Conservation (phyloP, 2,113 vertebrate species). For the Motacilla alba region DNA sequence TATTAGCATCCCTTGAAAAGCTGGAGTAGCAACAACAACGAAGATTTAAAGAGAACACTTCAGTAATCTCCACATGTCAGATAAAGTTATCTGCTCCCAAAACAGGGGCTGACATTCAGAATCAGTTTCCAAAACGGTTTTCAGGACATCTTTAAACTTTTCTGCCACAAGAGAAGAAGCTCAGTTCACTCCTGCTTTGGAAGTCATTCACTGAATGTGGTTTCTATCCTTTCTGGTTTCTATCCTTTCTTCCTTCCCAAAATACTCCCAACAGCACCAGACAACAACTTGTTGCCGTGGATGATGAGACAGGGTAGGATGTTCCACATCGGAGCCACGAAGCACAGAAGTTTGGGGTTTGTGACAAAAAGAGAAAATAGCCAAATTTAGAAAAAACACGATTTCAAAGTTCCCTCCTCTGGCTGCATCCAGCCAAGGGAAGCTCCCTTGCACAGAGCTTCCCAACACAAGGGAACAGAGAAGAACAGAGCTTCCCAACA, state of each 20-base stretch:
- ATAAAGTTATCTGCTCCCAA: background rate
- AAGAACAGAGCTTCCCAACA: background rate
- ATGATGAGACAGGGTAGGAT: too few species aligned
- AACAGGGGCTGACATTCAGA: background rate
- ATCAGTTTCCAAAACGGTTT: background rate
- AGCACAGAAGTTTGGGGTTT: background rate
- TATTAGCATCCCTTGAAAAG: background rate
- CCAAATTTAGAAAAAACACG: background rate
- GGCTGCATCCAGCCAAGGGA: background rate
- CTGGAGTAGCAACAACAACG: accelerated
- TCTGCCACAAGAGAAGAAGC: background rate
- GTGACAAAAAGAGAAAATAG: background rate
- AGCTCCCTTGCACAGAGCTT: background rate
- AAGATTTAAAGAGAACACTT: background rate
- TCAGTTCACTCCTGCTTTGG: background rate
- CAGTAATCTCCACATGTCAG: background rate
- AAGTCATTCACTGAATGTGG: accelerated
- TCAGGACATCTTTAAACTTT: background rate
- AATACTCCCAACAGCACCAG: background rate
- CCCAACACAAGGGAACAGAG: background rate
- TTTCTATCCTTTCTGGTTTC: background rate
- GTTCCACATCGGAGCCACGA: background rate
- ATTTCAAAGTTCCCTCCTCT: background rate
- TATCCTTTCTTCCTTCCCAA: background rate
- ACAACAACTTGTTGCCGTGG: background rate